These are phyloP conservation scores for Drosophila nr. medialis DNA, from an alignment of 2,888 invertebrate species.

Conservation along the genomic window DNA sequence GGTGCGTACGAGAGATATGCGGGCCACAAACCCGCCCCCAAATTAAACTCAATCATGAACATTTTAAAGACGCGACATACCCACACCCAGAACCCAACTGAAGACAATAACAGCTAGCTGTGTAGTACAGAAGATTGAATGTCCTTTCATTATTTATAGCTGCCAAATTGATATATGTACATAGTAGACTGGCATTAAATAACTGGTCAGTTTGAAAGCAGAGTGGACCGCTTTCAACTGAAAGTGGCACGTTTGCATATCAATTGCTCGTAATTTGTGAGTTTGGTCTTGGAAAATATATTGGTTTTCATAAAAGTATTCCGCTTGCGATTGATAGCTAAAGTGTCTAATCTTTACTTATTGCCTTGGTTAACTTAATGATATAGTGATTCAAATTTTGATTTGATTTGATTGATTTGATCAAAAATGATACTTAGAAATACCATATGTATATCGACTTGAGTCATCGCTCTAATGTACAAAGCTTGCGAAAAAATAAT, in stretches of 20 bases:
- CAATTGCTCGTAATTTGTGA: background rate
- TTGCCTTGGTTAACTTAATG: background rate
- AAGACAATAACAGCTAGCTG: conserved; percentile 2
- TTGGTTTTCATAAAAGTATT: background rate
- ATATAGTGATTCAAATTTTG: background rate
- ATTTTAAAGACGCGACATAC: conserved; percentile 49
- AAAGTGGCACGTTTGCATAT: background rate
- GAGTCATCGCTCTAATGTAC: background rate
- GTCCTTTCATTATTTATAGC: background rate
- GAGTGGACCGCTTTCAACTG: background rate
- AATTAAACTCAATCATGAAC: conserved; percentile 44
- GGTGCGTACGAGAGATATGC: conserved; percentile 56
- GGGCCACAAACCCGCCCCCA: conserved; percentile 27
- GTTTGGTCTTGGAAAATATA: background rate
- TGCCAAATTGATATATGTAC: background rate
- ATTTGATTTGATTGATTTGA: too few species aligned
- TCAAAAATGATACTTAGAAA: background rate
- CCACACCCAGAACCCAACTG: conserved; percentile 13
- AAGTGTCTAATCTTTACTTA: background rate
- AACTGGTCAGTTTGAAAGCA: background rate
- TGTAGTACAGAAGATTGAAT: background rate
- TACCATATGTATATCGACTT: background rate
- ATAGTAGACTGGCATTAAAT: background rate
- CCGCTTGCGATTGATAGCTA: background rate
- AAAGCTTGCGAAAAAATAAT: background rate